phyloP scores from a whole-genome alignment of 2,888 invertebrate species.

The Sphinx pinastri region DNA sequence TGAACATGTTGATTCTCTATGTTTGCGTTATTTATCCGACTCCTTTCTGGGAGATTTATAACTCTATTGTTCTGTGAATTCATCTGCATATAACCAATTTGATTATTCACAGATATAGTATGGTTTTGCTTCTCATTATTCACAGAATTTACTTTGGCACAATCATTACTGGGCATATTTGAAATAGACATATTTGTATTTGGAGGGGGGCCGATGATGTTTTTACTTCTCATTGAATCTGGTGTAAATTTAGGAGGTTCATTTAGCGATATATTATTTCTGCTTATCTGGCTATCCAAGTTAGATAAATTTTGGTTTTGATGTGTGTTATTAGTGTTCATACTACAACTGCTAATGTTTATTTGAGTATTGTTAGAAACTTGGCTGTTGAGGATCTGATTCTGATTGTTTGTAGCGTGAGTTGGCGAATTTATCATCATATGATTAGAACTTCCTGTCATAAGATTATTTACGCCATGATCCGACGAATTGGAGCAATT shows the following conservation, averaged over 20 bases:
- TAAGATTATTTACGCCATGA: conserved; percentile 67
- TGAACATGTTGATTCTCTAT: conserved; percentile 71
- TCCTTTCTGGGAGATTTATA: conserved; percentile 77
- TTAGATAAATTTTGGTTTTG: conserved; percentile 63
- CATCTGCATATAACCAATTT: conserved; percentile 78
- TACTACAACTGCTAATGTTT: conserved; percentile 74
- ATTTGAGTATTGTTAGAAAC: conserved; percentile 67
- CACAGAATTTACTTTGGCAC: conserved; percentile 71
- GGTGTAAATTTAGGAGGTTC: conserved; percentile 70
- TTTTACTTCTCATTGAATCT: conserved; percentile 73
- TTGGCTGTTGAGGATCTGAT: conserved; percentile 64
- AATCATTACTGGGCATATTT: conserved; percentile 66
- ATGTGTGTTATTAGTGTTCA: conserved; percentile 61
- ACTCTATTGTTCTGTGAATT: conserved; percentile 75
- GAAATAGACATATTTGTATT: conserved; percentile 62
- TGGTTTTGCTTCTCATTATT: conserved; percentile 73
- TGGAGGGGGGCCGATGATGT: conserved; percentile 69
- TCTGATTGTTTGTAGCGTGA: conserved; percentile 64
- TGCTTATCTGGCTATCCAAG: conserved; percentile 68
- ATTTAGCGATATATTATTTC: conserved; percentile 62
- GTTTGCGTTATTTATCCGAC: conserved; percentile 65
- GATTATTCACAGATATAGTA: conserved; percentile 73
- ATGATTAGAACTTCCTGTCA: conserved; percentile 66
- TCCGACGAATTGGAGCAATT: conserved; percentile 71
- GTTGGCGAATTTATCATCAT: conserved; percentile 72